A percentile compares a stretch with the other conserved stretches of the same genome.
Conservation (phyloP, 2,797 vertebrate genomes). For the Amniataba percoides region DNA sequence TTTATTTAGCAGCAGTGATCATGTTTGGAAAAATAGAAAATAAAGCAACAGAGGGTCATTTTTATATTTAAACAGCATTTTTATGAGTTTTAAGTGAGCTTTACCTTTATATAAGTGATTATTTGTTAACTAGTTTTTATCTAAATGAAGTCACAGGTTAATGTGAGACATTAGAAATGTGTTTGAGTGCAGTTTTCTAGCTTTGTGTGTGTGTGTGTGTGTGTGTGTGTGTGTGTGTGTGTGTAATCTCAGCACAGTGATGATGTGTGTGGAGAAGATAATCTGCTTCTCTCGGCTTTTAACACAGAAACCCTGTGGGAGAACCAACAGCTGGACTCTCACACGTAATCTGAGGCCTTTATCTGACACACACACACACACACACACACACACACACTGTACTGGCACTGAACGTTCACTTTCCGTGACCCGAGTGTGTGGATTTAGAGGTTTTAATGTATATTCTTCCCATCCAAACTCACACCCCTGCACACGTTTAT, state of each 20-base stretch:
- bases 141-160: neutral
- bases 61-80: neutral
- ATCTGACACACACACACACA: conserved; percentile 27
- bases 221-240: conserved; percentile 2
- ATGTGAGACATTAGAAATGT: neutral
- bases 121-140: too few relatives aligned
- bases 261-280: conserved; percentile 50
- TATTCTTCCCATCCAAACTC: neutral
- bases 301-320: conserved; percentile 55
- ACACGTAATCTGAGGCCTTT: conserved; percentile 60
- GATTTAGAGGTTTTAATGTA: neutral
- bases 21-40: neutral
- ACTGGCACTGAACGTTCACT: neutral
- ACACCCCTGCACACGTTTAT: too few relatives aligned
- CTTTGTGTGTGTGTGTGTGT: neutral
- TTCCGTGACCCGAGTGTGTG: neutral
- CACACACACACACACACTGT: conserved; percentile 1
- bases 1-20: too few relatives aligned
- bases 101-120: neutral
- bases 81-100: neutral
- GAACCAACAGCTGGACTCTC: conserved; percentile 67
- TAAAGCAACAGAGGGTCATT: neutral
- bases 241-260: conserved; percentile 15
- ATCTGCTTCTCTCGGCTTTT: conserved; percentile 57
- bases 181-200: conserved; percentile 1